Conservation (phyloP, 2,888 invertebrate species). For the Hypsopygia costalis region DNA sequence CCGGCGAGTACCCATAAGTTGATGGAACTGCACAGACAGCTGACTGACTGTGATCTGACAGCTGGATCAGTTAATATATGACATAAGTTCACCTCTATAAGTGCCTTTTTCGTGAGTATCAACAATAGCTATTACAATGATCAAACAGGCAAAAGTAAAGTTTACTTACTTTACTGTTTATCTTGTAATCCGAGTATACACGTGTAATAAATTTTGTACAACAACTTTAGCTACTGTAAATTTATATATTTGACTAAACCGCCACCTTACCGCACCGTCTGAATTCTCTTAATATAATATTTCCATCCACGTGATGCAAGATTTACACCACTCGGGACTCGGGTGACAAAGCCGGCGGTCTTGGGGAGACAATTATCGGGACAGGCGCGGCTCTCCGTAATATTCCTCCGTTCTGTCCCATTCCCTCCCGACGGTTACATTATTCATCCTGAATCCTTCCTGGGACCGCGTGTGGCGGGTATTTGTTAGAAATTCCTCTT, state of each 20-base stretch:
- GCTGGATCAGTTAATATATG: too few relatives aligned
- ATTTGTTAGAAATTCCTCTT: slow-evolving; percentile 12
- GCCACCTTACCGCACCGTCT: slow-evolving; percentile 2
- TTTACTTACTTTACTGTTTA: too few relatives aligned
- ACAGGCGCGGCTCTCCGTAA: slow-evolving; percentile 2
- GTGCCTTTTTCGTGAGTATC: too few relatives aligned
- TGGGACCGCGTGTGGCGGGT: slow-evolving; percentile 13
- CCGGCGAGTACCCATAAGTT: too few relatives aligned
- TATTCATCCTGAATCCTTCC: slow-evolving; percentile 25
- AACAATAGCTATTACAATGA: too few relatives aligned
- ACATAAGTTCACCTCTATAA: too few relatives aligned
- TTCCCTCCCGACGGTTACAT: slow-evolving; percentile 19
- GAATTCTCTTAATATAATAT: slow-evolving; percentile 9
- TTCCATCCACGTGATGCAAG: slow-evolving; percentile 13
- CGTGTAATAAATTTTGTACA: too few relatives aligned
- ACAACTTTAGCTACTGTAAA: not conserved
- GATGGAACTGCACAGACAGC: too few relatives aligned
- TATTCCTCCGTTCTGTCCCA: slow-evolving; percentile 14
- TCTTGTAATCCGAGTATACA: too few relatives aligned
- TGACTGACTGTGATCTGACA: too few relatives aligned
- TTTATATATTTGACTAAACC: not conserved
- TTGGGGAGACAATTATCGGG: slow-evolving; percentile 21
- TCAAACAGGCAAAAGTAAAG: too few relatives aligned
- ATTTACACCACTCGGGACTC: slow-evolving; percentile 17
- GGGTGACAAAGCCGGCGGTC: slow-evolving; percentile 15